Conservation (phyloP, 2,888 invertebrate species). For the Drosophila lutescens region DNA sequence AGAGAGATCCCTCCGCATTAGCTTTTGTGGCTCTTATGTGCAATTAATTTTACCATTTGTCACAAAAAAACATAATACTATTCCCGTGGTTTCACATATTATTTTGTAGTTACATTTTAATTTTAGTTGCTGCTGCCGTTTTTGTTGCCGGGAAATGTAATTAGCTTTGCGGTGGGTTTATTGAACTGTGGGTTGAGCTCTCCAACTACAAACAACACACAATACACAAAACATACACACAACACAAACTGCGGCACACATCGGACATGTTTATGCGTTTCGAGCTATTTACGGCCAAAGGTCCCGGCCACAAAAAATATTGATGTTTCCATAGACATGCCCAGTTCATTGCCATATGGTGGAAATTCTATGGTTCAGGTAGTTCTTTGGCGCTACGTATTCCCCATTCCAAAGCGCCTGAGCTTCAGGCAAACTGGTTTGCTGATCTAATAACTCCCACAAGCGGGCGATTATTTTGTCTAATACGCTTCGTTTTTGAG, state of each 20-base stretch:
- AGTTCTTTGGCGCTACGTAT: not conserved
- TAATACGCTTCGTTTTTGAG: too few species aligned
- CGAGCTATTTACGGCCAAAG: conserved; percentile 58
- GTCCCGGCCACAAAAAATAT: conserved; percentile 37
- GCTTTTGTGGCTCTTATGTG: conserved; percentile 24
- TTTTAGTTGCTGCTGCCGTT: conserved; percentile 36
- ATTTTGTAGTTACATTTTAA: conserved; percentile 45
- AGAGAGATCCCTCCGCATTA: conserved; percentile 4
- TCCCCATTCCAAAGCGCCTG: not conserved
- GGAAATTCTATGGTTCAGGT: conserved; percentile 23
- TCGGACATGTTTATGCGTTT: conserved; percentile 49
- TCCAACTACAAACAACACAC: conserved; percentile 7
- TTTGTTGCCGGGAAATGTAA: conserved; percentile 25
- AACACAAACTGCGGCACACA: conserved; percentile 17
- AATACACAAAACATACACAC: conserved; percentile 3
- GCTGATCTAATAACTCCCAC: conserved; percentile 46
- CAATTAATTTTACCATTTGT: conserved; percentile 64
- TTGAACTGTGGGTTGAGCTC: conserved; percentile 57
- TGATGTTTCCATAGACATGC: conserved; percentile 41
- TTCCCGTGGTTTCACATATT: conserved; percentile 33
- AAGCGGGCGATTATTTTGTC: conserved; percentile 19
- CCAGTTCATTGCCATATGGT: conserved; percentile 30
- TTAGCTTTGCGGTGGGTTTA: conserved; percentile 56
- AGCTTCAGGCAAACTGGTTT: conserved; percentile 14
- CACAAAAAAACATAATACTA: conserved; percentile 29